Evolutionary conservation across 2,113 vertebrate species (phyloP), one percentile per base, ranked within the genome.

Genomic region (Leptobrachium leishanense): DNA sequence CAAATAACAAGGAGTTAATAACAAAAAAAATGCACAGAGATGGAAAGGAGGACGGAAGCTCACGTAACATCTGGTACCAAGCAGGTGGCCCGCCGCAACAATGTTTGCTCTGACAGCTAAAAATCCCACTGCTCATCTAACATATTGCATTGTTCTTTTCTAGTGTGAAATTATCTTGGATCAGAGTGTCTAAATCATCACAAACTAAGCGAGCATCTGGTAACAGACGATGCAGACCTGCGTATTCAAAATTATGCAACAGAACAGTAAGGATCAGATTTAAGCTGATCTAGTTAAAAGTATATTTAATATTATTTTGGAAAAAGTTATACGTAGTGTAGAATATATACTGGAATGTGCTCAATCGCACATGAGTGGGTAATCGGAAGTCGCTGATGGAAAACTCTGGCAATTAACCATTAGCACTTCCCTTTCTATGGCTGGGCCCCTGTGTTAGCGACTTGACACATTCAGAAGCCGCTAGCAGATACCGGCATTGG

Each of bases 91-190:
- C 40, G 53, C 64, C 57, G 62, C 11, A 64, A 74, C 78, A 74
- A 74, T 71, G 72, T 43, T 80, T 62, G 64, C 71, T 81, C 64
- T 68, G 78, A 74, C 67, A 62, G 72, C 78, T 74, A 74, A 74
- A 81, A 81, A 81, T 81, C 78, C 78, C 78, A 50, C 78, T 74
- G 72, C 78, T 81, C 64, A n/a, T 74, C 71, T 81, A 74, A 68
- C 72, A 81, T 81, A 81, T 81, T 81, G 78, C 72, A 62, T 68
- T 74, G 78, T 68, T 68, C 50, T 74, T 63, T 43, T 81, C 78
- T 46, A 2, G 78, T 74, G 78, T 74, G 72, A 74, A 81, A 68
- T 74, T 46, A 64, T 74, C 78, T 74, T 81, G 78, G 78, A 81
- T 68, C 78, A 74, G 72, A 81, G 64, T 15, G 12, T 81, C 78